Evolutionary conservation across 2,888 invertebrate genomes (phyloP).

Genomic region (Acanthopleura granulata): DNA sequence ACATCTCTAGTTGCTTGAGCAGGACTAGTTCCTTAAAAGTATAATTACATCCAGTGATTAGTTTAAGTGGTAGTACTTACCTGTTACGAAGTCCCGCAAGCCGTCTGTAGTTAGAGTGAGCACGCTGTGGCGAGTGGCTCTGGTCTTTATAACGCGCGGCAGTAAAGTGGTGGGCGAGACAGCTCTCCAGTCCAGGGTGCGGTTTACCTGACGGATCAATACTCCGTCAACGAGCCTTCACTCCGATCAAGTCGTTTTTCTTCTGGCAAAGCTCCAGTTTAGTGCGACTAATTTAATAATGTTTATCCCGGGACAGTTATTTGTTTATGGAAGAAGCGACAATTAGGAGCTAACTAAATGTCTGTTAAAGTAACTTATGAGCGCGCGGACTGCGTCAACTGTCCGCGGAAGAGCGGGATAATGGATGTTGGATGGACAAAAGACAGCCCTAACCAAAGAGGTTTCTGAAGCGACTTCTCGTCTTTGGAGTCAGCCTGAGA

Average conservation of each 20-base stretch:
- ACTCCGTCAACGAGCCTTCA: background rate
- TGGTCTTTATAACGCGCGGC: background rate
- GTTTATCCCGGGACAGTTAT: slow-evolving; percentile 12
- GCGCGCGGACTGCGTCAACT: background rate
- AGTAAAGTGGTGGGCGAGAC: no score
- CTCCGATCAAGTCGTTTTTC: slow-evolving; percentile 3
- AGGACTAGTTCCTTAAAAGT: no score
- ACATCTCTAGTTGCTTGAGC: no score
- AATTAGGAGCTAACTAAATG: slow-evolving; percentile 12
- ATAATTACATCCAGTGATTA: no score
- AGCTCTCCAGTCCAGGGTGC: background rate
- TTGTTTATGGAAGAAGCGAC: slow-evolving; percentile 19
- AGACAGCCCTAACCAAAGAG: background rate
- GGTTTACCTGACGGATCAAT: slow-evolving; percentile 1
- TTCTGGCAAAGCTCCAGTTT: background rate
- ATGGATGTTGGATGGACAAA: slow-evolving; percentile 11
- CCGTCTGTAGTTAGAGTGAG: background rate
- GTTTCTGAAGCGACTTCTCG: slow-evolving; percentile 5
- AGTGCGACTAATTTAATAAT: slow-evolving; percentile 7
- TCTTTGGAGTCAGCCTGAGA: background rate
- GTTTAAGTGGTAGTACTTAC: no score
- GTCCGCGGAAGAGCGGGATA: background rate
- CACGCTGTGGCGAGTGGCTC: background rate
- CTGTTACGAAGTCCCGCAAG: no score
- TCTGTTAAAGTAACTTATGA: slow-evolving; percentile 7